Percentiles rank a stretch among this genome's conserved stretches.
phyloP scores from a whole-genome alignment of 2,888 invertebrate species.

The Alviniconcha strummeri region DNA sequence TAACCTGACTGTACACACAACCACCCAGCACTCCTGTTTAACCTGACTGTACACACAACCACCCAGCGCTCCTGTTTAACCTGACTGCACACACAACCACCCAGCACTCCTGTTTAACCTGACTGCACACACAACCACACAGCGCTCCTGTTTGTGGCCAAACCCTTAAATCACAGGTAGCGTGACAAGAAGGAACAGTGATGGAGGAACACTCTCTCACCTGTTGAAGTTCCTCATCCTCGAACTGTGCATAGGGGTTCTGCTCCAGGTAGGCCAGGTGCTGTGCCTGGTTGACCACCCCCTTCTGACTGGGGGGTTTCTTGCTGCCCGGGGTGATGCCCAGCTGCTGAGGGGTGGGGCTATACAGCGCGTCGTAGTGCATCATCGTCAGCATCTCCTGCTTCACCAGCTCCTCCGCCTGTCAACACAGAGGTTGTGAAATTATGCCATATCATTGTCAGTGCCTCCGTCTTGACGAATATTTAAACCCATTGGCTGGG shows the following conservation, averaged over 20 bases:
- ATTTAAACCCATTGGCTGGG: no score
- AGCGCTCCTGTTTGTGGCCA: not conserved
- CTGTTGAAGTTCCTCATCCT: slow-evolving; percentile 74
- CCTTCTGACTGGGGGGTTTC: slow-evolving; percentile 63
- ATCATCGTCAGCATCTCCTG: slow-evolving; percentile 97
- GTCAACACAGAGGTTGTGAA: no score
- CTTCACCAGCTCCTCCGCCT: slow-evolving; percentile 96
- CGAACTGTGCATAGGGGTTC: slow-evolving; percentile 87
- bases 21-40: no score
- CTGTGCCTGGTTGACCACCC: slow-evolving; percentile 66
- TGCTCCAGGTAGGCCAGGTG: slow-evolving; percentile 86
- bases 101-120: not conserved
- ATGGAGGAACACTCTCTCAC: no score
- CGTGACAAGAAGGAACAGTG: no score
- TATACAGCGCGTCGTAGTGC: slow-evolving; percentile 89
- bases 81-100: no score
- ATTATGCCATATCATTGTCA: no score
- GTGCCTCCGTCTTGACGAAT: no score
- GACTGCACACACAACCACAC: no score
- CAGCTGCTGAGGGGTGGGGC: slow-evolving; percentile 78
- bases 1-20: no score
- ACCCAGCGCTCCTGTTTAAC: not conserved
- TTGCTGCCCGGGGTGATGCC: slow-evolving; percentile 62
- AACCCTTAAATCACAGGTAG: no score
- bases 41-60: no score